Base-by-base conservation (phyloP, 2,888 invertebrate genomes). In the Drosophila formosana region DNA sequence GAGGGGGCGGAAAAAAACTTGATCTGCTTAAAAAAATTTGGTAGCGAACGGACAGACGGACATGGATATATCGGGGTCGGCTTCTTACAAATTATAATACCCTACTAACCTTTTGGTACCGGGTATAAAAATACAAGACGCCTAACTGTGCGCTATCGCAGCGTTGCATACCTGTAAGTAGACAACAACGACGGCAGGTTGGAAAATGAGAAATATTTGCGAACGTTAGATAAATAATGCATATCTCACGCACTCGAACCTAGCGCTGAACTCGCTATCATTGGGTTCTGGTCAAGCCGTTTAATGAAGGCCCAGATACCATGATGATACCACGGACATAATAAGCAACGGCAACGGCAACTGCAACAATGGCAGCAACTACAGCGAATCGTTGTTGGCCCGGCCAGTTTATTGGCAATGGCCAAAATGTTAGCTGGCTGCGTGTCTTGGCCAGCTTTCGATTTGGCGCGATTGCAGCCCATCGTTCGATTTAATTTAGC, bases 211-310 rank as follows among this genome's bases (percentile, higher is more conserved):
- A 28, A 62, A 81, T 75, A 73, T 49, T 45, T 23, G 45, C 2
- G 34, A 30, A 34, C 57, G 66, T 71, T 84, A 91, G 90, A 90
- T 90, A 90, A 90, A 90, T 91, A 91, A 91, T 91, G 90, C 91
- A 90, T 90, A 91, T 90, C 90, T 90, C 91, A 90, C 90, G 90
- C 90, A 90, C 90, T 82, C 71, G 71, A 75, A 74, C 72, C 58
- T 68, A 64, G 45, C 55, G 49, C 62, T 67, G 75, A 75, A 78
- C 78, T 47, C 51, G 66, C 49, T 32, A 65, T 56, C 55, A 47
- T 18, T 28, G 41, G 58, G 13, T 41, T 8, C 34, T 51, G 63
- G 63, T 52, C 55, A 45, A 55, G 56, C 72, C 68, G 66, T 46
- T 82, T 83, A 83, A 82, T 82, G 79, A 82, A 87, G 87, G 84